Base-by-base conservation (phyloP, 2,113 vertebrate species). In the Xiphorhynchus elegans region DNA sequence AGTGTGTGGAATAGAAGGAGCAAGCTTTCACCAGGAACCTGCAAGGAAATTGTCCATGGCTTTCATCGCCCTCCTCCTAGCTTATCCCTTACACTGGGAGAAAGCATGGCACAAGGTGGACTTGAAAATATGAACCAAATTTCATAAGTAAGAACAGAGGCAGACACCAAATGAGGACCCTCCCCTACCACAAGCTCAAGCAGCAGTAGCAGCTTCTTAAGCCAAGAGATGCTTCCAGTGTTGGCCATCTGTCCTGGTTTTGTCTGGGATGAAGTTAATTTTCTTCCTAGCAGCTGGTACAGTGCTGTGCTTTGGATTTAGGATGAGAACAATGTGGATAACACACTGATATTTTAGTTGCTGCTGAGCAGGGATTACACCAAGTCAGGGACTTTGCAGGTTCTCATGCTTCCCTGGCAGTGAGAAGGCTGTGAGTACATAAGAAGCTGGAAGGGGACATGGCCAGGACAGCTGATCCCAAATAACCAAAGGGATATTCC, bases 1-100 rank as follows among this genome's bases (percentile, higher is more conserved):
- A 98, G 90, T 98, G 85, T 0, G 87, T 92, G 40, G 93, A 92
- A 79, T 93, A 98, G 76, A 97, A 96, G n/a, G 98, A 98, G 70
- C 98, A 98, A 74, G 89, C 88, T 95, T 97, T 98, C 70, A 98
- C 97, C 66, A 97, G 94, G 46, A 98, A 81, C 81, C 98, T 98
- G 94, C 14, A 64, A 96, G 42, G 52, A 80, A 16, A 73, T 62
- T 33, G 44, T 7, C 40, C 29, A 10, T 0, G 4, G 81, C 62
- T 89, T 81, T 94, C 37, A 58, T 24, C 42, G 33, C 29, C 33
- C 46, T 67, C n/a, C 46, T 77, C 31, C 68, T 31, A 4, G 4
- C 23, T 62, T 42, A 52, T 31, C 49, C n/a, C 53, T 46, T 63
- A 31, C 11, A 8, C 19, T 25, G 35, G 23, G 21, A 69, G 37